Base-by-base conservation (phyloP, 2,888 invertebrate species). In the Clivina fossor region DNA sequence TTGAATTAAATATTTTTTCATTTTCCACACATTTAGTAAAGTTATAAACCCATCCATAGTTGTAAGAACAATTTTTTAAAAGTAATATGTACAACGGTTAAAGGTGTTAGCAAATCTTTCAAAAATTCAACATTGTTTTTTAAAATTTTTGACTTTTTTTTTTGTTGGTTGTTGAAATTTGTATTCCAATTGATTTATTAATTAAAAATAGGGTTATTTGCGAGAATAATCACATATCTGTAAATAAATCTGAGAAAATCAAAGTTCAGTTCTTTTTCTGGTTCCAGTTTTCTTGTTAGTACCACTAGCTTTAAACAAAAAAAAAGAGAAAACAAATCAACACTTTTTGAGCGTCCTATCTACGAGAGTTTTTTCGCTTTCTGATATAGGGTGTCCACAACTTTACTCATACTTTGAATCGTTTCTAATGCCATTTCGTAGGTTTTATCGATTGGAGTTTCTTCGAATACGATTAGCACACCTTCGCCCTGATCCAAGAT, bases 391-490 rank as follows among this genome's bases (percentile, higher is more conserved):
- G 97, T 94, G 77, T 99, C 99, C 66, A 99, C 97, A 69, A 99
- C 99, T 83, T 97, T 97, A 68, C 97, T 95, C 95, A 99, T 96
- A 76, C 92, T 95, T 73, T 96, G 95, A 74, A 99, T 93, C 59
- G 96, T 96, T 74, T 95, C 95, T 71, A 99, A 79, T 55, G 97
- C 94, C 69, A 93, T 91, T 79, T 95, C 96, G 69, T 98, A 99
- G 15, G 98, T 98, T 74, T 94, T 93, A 74, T 99, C 98, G 57
- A 91, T 85, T 40, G 89, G 85, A 56, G 90, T 88, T 71, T 95
- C 93, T 73, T 99, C 98, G 74, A 97, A 99, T 32, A 99, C 93
- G 68, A 99, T 93, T 60, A 99, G 79, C 48, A 99, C 95, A 59
- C 98, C 98, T 74, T 93, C 93, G 58, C 97, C 98, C 77, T 99